Conservation (phyloP, 2,113 vertebrate genomes). For the human region GRCh38 chr4:142302501-142303000, state of each 20-base stretch:
- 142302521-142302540: neutral
- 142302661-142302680: neutral
- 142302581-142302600: neutral
- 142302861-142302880: neutral
- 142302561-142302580: neutral
- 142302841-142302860: neutral
- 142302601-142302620: neutral
- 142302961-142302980: neutral
- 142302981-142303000: neutral
- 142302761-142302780: neutral
- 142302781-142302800: neutral
- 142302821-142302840: neutral
- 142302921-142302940: neutral
- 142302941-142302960: neutral
- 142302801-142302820: neutral
- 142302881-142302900: neutral
- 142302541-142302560: neutral
- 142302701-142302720: neutral
- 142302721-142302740: neutral
- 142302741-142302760: neutral
- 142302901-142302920: neutral
- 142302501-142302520: neutral
- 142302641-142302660: neutral
- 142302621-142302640: neutral
- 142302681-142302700: neutral